Percentiles rank a stretch among this genome's conserved stretches.
Conservation (phyloP, 2,888 invertebrate genomes). For the Chloromyia formosa region DNA sequence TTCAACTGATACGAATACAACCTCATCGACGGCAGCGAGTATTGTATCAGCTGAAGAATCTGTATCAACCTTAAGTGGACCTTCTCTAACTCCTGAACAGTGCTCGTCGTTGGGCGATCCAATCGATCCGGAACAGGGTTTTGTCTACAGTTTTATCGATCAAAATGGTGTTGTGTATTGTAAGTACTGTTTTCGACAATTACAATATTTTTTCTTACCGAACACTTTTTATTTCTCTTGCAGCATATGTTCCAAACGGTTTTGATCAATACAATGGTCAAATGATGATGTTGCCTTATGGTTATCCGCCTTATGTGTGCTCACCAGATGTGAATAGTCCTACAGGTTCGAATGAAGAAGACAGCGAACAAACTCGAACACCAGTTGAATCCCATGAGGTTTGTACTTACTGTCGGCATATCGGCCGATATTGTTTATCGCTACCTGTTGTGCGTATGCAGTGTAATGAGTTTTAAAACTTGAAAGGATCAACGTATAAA, state of each 20-base stretch:
- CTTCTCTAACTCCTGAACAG: slow-evolving; percentile 51
- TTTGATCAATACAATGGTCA: slow-evolving; percentile 52
- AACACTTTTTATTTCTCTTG: not conserved
- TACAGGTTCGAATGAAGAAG: slow-evolving; percentile 41
- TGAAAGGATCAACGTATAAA: too few species aligned
- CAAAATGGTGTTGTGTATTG: slow-evolving; percentile 66
- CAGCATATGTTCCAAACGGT: slow-evolving; percentile 50
- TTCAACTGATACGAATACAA: slow-evolving; percentile 50
- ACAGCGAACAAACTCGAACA: slow-evolving; percentile 34
- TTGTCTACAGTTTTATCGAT: slow-evolving; percentile 64
- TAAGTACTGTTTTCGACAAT: slow-evolving; percentile 56
- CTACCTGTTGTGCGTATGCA: too few species aligned
- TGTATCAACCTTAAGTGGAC: slow-evolving; percentile 50
- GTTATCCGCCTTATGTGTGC: slow-evolving; percentile 50
- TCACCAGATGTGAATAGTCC: slow-evolving; percentile 48
- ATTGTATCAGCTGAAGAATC: slow-evolving; percentile 52
- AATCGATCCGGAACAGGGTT: slow-evolving; percentile 49
- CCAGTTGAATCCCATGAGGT: slow-evolving; percentile 45
- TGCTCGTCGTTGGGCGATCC: slow-evolving; percentile 49
- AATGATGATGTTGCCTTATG: slow-evolving; percentile 53
- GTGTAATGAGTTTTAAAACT: not conserved
- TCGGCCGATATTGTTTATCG: too few species aligned
- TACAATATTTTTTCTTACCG: not conserved
- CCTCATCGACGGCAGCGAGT: slow-evolving; percentile 51
- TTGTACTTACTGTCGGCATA: too few species aligned